Base-by-base conservation (phyloP, 1,140 invertebrate genomes). In the Globodera rostochiensis region DNA sequence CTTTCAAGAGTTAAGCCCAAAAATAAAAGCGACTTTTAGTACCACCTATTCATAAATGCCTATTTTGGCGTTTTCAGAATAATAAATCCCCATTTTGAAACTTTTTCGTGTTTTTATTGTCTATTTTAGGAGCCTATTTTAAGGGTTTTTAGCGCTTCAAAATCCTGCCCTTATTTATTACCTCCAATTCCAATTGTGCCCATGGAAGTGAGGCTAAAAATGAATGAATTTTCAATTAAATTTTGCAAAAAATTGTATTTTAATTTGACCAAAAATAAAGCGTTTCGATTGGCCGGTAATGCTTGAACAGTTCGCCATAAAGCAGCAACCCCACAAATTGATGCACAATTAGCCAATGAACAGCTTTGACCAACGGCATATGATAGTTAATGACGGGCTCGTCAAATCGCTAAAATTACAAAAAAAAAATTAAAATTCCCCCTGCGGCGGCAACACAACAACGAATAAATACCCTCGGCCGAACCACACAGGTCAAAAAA, bases 401-500 rank as follows among this genome's bases (percentile, higher is more conserved):
- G 13, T 64, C 57, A 15, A 1, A 0, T 1, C 11, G 19, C 57
- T 64, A 19, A 60, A 64, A 64, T 53, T 53, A 3, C 7, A 53
- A 5, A 53, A 53, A 9, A 13, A 50, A 1, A 50, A 53, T 53
- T 53, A 53, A 53, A 53, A 53, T 53, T 4, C 3, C 7, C 50
- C 7, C 7, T 50, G 50, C 7, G 7, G 50, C 11, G 50, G 49
- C 49, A 50, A 6, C 49, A 50, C 49, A 50, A n/a, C 36, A 36
- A 36, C 36, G 1, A 36, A 19, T 19, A 74, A 36, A 19, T 19
- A 74, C 79, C 8, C 45, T 6, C 7, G 71, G 71, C 46, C 79
- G 79, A 67, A 80, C 79, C 13, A 80, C 79, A 47, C 70, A 73
- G 57, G 71, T 66, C 11, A 80, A 46, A 69, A 82, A 69, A 77